These are phyloP conservation scores for Ispidina picta DNA, from an alignment of 2,797 vertebrate species.

Conservation along the genomic window DNA sequence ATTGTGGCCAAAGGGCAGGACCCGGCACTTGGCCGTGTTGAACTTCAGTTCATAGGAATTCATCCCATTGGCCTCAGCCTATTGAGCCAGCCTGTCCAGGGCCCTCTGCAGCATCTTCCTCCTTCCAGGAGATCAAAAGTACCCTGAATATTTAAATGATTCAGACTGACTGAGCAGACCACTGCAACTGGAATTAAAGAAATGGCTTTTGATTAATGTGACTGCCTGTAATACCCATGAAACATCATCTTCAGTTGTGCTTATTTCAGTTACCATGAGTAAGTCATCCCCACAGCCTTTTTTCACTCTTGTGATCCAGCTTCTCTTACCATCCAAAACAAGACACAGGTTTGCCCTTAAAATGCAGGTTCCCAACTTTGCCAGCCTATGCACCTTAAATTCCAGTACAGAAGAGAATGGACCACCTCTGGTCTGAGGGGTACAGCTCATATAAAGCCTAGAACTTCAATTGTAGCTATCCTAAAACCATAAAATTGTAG, in stretches of 20 bases:
- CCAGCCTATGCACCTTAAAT: not conserved
- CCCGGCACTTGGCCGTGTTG: too few relatives aligned
- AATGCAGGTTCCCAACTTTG: not conserved
- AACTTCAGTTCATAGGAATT: too few relatives aligned
- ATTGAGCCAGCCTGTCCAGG: too few relatives aligned
- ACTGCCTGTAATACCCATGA: not conserved
- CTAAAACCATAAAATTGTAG: not conserved
- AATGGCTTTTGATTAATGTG: not conserved
- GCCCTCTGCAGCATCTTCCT: too few relatives aligned
- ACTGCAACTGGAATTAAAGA: not conserved
- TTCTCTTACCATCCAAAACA: not conserved
- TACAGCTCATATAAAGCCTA: not conserved
- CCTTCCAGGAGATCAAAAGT: too few relatives aligned
- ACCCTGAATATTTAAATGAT: not conserved
- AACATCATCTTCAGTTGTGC: not conserved
- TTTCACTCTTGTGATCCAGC: not conserved
- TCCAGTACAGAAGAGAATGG: not conserved
- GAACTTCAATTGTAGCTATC: not conserved
- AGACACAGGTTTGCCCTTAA: not conserved
- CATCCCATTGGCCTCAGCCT: too few relatives aligned
- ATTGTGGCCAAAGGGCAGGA: too few relatives aligned
- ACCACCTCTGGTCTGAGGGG: not conserved
- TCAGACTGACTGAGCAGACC: not conserved
- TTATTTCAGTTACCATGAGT: not conserved
- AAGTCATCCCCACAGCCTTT: not conserved